Base-by-base conservation (phyloP, 2,797 vertebrate species). In the Propithecus deckenii region DNA sequence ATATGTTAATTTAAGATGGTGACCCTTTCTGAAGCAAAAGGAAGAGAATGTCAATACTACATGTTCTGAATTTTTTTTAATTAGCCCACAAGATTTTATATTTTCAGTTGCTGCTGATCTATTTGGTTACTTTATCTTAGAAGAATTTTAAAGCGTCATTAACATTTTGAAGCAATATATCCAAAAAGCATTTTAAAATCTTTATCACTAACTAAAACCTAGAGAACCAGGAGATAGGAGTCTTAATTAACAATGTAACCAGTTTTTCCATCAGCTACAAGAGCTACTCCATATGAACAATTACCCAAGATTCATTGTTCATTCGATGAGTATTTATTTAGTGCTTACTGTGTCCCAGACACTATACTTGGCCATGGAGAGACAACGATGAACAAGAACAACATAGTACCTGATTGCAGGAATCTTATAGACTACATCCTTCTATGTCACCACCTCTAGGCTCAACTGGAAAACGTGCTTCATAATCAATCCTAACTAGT, bases 1-100 rank as follows among this genome's bases (percentile, higher is more conserved):
- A 63, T n/a, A 65, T 61, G 85, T 86, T 94, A 96, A 90, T 93
- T 95, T 93, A 95, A 79, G 46, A 88, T n/a, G 83, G 30, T 89
- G 95, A 95, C 88, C 50, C 89, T 93, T 97, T 76, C 76, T 81
- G 50, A 93, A 96, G 48, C 57, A 61, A 95, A 91, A 81, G 15
- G 32, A 95, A 96, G 22, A 91, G 25, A 95, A 80, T 32, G 86
- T 12, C 81, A 81, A 61, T 61, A 87, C 13, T 75, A 25, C 28
- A 78, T 0, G 1, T 14, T 86, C 25, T 41, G 23, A 75, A 67
- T 48, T 55, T 55, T 96, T 96, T 96, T 59, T 13, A 88, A 92
- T 59, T 69, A 95, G 63, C 46, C 30, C 48, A 83, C 50, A 88
- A 87, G 7, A 93, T 93, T 93, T 88, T 57, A 57, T 28, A 88